Evolutionary conservation across 2,888 invertebrate genomes (phyloP).

Genomic region (Bibio marci): DNA sequence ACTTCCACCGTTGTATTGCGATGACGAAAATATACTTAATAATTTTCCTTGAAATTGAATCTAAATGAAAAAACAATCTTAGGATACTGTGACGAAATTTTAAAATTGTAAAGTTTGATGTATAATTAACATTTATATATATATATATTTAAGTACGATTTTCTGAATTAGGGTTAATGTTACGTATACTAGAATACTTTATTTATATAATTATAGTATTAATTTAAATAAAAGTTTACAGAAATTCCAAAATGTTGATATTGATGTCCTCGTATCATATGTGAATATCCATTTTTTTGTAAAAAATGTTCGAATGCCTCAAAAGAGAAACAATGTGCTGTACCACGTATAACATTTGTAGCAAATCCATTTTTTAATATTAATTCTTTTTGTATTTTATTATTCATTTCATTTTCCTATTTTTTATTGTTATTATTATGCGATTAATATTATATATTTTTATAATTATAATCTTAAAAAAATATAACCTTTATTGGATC

Average conservation of each 20-base stretch:
- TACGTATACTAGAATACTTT: neutral
- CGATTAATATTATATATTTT: too few relatives aligned
- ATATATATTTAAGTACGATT: too few relatives aligned
- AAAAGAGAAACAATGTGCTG: slow-evolving; percentile 53
- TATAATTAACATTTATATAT: too few relatives aligned
- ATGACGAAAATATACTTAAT: slow-evolving; percentile 58
- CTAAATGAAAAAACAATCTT: slow-evolving; percentile 20
- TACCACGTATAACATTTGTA: slow-evolving; percentile 46
- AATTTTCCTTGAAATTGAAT: slow-evolving; percentile 50
- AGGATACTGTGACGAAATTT: neutral
- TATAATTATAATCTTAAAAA: neutral
- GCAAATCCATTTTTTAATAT: slow-evolving; percentile 47
- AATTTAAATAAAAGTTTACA: slow-evolving; percentile 25
- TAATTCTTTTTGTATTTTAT: slow-evolving; percentile 34
- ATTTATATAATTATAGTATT: neutral
- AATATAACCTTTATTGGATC: slow-evolving; percentile 41
- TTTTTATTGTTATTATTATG: too few relatives aligned
- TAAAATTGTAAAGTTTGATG: too few relatives aligned
- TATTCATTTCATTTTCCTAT: slow-evolving; percentile 25
- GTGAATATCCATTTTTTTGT: slow-evolving; percentile 43
- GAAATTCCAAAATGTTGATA: slow-evolving; percentile 53
- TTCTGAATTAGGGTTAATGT: neutral
- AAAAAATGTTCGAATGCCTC: slow-evolving; percentile 52
- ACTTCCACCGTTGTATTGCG: slow-evolving; percentile 50
- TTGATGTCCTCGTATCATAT: slow-evolving; percentile 59